These are phyloP conservation scores for Cottoperca gobio DNA, from an alignment of 2,797 vertebrate genomes.

Conservation along the genomic window DNA sequence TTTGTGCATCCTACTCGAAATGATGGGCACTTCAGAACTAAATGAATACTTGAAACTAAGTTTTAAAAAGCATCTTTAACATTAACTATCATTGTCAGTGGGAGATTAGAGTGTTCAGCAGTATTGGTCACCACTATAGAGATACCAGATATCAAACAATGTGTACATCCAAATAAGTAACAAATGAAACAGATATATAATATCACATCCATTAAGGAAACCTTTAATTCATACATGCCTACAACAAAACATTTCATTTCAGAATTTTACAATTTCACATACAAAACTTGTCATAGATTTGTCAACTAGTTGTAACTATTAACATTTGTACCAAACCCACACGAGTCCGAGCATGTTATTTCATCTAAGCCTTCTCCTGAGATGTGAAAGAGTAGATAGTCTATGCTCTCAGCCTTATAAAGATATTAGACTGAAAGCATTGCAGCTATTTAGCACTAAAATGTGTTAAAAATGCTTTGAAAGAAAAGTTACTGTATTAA, in stretches of 20 bases:
- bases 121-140: not conserved
- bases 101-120: not conserved
- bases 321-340: not conserved
- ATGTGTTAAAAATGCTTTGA: not conserved
- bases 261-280: not conserved
- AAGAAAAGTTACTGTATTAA: not conserved
- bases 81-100: slow-evolving; percentile 2
- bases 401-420: not conserved
- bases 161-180: not conserved
- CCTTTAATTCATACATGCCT: not conserved
- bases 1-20: slow-evolving; percentile 4
- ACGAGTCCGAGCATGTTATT: not conserved
- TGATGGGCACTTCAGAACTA: slow-evolving; percentile 5
- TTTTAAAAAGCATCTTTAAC: slow-evolving; percentile 1
- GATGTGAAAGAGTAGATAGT: not conserved
- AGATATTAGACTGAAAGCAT: not conserved
- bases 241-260: not conserved
- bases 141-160: not conserved
- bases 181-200: not conserved
- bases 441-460: not conserved
- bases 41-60: slow-evolving; percentile 19
- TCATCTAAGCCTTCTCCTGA: not conserved
- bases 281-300: not conserved
- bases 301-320: not conserved
- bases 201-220: not conserved